Conservation (phyloP, 2,113 vertebrate genomes). For the Vireo altiloquus region DNA sequence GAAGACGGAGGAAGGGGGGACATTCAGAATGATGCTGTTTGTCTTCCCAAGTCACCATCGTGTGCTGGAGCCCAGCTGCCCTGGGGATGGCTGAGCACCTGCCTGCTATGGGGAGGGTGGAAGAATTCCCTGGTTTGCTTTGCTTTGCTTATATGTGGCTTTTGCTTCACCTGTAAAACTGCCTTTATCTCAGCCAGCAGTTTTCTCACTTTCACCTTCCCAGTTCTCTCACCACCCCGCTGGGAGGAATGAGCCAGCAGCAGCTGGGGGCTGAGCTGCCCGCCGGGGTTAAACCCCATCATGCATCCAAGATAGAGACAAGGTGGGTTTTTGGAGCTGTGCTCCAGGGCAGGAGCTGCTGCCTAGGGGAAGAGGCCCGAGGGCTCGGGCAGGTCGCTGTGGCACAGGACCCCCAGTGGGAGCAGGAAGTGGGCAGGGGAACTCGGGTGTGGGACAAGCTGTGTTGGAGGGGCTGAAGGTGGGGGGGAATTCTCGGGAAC, state of each 20-base stretch:
- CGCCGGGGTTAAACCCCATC: background rate
- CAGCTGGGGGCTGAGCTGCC: background rate
- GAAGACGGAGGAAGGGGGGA: background rate
- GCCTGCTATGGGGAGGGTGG: background rate
- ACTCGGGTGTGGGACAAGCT: background rate
- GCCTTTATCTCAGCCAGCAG: background rate
- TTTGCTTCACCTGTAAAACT: background rate
- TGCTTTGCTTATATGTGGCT: background rate
- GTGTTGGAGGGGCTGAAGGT: background rate
- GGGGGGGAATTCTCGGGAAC: background rate
- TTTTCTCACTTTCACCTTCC: background rate
- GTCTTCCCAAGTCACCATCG: background rate
- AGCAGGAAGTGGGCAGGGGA: background rate
- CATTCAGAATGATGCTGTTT: accelerated
- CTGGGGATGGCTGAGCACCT: background rate
- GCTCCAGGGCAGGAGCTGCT: background rate
- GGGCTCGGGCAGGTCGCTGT: background rate
- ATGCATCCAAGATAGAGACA: background rate
- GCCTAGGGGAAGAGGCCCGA: background rate
- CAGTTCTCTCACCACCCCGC: background rate
- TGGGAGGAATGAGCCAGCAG: background rate
- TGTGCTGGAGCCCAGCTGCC: accelerated
- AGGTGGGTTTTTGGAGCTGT: background rate
- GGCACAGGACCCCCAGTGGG: background rate
- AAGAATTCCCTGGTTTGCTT: background rate